Evolutionary conservation across 2,888 invertebrate genomes (phyloP).

Genomic region (Andrena bicolor): DNA sequence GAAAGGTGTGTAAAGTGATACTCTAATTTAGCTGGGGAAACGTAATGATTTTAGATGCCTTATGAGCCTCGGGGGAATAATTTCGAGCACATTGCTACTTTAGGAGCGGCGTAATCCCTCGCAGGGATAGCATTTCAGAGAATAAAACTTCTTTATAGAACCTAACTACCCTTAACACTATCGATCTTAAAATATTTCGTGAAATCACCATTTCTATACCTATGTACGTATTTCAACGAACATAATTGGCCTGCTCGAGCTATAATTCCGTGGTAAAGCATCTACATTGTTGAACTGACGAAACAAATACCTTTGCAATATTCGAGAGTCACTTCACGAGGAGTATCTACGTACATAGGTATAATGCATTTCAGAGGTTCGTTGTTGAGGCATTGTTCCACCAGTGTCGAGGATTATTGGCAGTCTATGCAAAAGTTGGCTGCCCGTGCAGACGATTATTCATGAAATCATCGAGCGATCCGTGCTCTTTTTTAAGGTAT

Average conservation of each 20-base stretch:
- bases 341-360: conserved; percentile 1
- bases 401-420: conserved; percentile 4
- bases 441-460: conserved; percentile 37
- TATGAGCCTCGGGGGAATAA: not conserved
- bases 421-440: conserved; percentile 14
- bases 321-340: not conserved
- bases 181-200: not conserved
- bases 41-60: not conserved
- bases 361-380: not conserved
- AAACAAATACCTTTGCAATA: not conserved
- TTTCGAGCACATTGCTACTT: conserved; percentile 5
- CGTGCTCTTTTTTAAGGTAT: conserved; percentile 26
- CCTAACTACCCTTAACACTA: not conserved
- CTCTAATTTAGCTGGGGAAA: conserved; percentile 4
- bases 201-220: not conserved
- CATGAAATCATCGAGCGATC: conserved; percentile 29
- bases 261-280: not conserved
- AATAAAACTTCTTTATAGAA: conserved; percentile 5
- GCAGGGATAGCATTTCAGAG: not conserved
- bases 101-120: not conserved
- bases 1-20: not conserved
- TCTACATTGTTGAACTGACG: not conserved
- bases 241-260: not conserved
- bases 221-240: not conserved
- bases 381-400: conserved; percentile 1